Base-by-base conservation (phyloP, 2,113 vertebrate genomes). In the Sinocyclocheilus grahami region DNA sequence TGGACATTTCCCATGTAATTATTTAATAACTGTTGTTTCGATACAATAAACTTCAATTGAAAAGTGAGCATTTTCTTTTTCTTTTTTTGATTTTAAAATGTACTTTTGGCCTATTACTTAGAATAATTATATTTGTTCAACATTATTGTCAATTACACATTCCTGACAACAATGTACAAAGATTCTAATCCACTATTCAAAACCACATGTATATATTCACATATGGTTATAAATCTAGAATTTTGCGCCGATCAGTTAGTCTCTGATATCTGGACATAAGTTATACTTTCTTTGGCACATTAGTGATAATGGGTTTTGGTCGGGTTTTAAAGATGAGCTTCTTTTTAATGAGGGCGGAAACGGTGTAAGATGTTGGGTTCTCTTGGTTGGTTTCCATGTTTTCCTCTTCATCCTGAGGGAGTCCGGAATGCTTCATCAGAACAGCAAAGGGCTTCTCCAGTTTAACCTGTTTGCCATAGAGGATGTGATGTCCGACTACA, bases 241-340 rank as follows among this genome's bases (percentile, higher is more conserved):
- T 30, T n/a, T 5, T 46, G 20, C 62, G 48, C 22, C 14, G 30
- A 33, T 27, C 30, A 16, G 30, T 53, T 3, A 27, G 46, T 55
- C 22, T 82, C 63, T 69, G 22, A 3, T 13, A 24, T 33, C 33
- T 18, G 9, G 0, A 27, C 51, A 37, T 63, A 37, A 9, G 83
- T 96, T 93, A 99, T 85, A 96, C 95, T 86, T 96, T 98, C 95
- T 96, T 99, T 71, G 98, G 97, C 46, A 99, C 96, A 1, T 97
- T 96, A 71, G 97, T 99, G 91, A 99, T 97, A 93, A 99, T 99
- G 86, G 98, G 98, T 92, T 99, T 99, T 22, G 98, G 98, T 1
- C 98, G 96, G 0, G 96, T 98, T 93, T 98, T 99, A 92, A 99
- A 99, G 91, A 98, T 97, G 3, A 99, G 95, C 76, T 99, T 99